phyloP scores from a whole-genome alignment of 2,797 vertebrate species.

The Coregonus sp. region DNA sequence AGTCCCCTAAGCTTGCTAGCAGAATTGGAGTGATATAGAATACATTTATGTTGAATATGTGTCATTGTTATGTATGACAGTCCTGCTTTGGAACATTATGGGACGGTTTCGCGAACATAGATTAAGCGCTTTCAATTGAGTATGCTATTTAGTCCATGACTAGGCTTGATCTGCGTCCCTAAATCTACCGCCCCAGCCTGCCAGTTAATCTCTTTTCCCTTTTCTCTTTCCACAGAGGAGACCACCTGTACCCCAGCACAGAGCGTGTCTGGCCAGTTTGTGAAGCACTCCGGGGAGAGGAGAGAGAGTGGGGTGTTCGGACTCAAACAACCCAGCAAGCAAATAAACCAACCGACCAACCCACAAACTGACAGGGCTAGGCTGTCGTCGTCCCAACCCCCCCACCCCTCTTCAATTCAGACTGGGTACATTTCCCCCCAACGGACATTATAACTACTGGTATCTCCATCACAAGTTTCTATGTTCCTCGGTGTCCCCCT shows the following conservation, averaged over 20 bases:
- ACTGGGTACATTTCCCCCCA: constrained; percentile 73
- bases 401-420: constrained; percentile 67
- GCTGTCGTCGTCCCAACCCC: constrained; percentile 42
- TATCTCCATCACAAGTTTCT: constrained; percentile 51
- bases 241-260: constrained; percentile 36
- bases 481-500: constrained; percentile 53
- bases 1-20: background rate
- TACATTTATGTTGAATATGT: too few relatives aligned
- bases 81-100: too few relatives aligned
- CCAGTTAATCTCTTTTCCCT: background rate
- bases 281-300: constrained; percentile 44
- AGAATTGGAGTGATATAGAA: background rate
- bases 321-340: constrained; percentile 58
- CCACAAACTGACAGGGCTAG: constrained; percentile 38
- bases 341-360: constrained; percentile 45
- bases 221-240: constrained; percentile 37
- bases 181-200: background rate
- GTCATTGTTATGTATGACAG: too few relatives aligned
- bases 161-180: background rate
- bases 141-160: too few relatives aligned
- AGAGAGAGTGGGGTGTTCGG: constrained; percentile 30
- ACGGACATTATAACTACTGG: constrained; percentile 46
- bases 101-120: too few relatives aligned
- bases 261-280: constrained; percentile 51
- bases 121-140: too few relatives aligned